Evolutionary conservation across 2,888 invertebrate genomes (phyloP), one percentile per base, ranked within the genome.

Genomic region (Patella depressa): DNA sequence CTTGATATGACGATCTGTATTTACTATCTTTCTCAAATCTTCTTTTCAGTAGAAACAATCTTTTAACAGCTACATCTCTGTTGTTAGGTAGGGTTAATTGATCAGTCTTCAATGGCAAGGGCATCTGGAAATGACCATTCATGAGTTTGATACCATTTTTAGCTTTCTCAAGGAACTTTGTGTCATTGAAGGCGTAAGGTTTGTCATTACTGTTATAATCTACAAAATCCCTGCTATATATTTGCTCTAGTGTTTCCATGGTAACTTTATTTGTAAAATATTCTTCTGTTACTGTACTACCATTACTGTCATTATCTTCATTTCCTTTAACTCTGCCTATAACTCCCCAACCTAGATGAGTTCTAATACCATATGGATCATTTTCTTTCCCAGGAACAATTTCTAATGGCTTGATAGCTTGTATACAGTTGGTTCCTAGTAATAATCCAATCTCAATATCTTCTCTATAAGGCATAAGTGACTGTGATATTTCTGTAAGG

Each of bases 1-100:
- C n/a, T 11, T 54, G 17, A 65, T 79, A 77, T 24, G 71, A 71
- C 7, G 71, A 15, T 45, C 72, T 53, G 72, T 79, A 79, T 15
- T 19, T 71, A 9, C 14, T 24, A 53, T 74, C 53, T 29, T 15
- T 19, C 55, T 65, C 54, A 15, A 77, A 15, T 53, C 71, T 76
- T 19, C 54, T 57, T 76, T 57, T 76, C 15, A 53, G 69, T 1
- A 34, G 19, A 29, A 17, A 15, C 4, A 54, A 4, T 12, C 76
- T 45, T 5, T 72, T 71, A 14, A 72, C 7, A 76, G 72, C 76
- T 53, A 53, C 7, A 15, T 69, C 53, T 34, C 54, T 34, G 53
- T 75, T 75, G 24, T 69, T 65, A 24, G 71, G 71, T 15, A 71
- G n/a, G 5, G 53, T 4, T 17, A n/a, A 24, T 1, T 71, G 14